Evolutionary conservation across 2,888 invertebrate genomes (phyloP), one percentile per base, ranked within the genome.

Genomic region (Leptothorax acervorum): DNA sequence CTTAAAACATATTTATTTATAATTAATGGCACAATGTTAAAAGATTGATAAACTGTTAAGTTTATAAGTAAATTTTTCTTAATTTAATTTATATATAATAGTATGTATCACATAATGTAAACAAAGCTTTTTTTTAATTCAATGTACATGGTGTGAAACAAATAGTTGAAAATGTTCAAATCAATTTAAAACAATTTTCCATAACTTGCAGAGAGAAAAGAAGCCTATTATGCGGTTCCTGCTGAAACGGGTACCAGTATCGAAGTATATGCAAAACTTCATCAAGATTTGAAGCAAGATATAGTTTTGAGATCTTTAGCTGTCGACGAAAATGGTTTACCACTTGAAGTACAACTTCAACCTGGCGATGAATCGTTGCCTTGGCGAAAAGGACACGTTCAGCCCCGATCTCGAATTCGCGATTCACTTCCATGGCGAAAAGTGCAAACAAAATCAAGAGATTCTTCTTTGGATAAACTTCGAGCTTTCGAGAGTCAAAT

Each of bases 361-460:
- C 91, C 94, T 4, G 94, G 94, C 45, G 96, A 96, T 92, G 96
- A 96, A 93, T 95, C 95, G 48, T 91, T 96, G 88, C 96, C 96
- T 31, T 96, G 96, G 96, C 94, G 96, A 88, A 92, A 91, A 85
- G 93, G 91, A 28, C 89, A 93, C 3, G 93, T 93, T 55, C 87
- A 86, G 48, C 93, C 91, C 85, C 89, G 93, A 84, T 86, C 92
- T 63, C 89, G 91, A 70, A 89, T 90, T 28, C 83, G 85, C 31
- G 85, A 90, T 62, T 82, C 87, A 48, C 89, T 92, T 68, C 93
- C 94, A 18, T 94, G 94, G 94, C 89, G 94, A 76, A 93, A 91
- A 88, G 75, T 60, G 3, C 92, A 90, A 87, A 90, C 92, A 23
- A 90, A 89, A 85, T 88, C 92, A 11, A 89, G 91, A 15, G 93